phyloP scores from a whole-genome alignment of 2,797 vertebrate genomes.

The Pygocentrus nattereri region DNA sequence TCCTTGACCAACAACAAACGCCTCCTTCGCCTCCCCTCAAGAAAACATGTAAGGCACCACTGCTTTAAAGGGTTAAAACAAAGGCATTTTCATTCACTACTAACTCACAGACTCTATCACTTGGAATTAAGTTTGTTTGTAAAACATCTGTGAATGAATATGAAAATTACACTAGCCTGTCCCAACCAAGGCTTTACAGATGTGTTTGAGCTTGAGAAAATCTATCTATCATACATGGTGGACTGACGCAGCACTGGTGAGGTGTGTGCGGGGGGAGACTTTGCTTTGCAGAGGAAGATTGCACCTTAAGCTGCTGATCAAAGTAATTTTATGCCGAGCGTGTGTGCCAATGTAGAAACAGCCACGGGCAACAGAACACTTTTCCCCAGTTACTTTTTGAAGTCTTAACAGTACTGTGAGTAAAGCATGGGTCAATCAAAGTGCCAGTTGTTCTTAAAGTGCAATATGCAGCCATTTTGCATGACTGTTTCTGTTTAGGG shows the following conservation, averaged over 20 bases:
- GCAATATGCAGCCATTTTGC: not conserved
- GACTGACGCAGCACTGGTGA: not conserved
- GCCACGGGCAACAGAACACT: not conserved
- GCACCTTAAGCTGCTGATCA: conserved; percentile 17
- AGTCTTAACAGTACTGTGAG: conserved; percentile 18
- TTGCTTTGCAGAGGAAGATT: not conserved
- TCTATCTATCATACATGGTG: not conserved
- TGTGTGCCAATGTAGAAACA: conserved; percentile 17
- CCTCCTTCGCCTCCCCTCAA: too few relatives aligned
- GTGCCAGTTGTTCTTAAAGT: not conserved
- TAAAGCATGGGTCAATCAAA: conserved; percentile 4
- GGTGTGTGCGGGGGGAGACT: not conserved
- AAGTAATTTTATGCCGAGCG: conserved; percentile 15
- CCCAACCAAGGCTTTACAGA: not conserved
- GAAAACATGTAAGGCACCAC: too few relatives aligned
- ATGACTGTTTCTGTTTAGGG: not conserved
- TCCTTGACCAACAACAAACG: too few relatives aligned
- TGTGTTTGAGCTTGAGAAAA: conserved; percentile 14
- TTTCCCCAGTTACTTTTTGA: conserved; percentile 26
- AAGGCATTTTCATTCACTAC: not conserved
- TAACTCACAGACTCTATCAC: not conserved
- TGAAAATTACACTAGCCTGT: conserved; percentile 17
- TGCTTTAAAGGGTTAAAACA: not conserved
- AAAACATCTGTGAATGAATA: conserved; percentile 20
- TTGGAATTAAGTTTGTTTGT: conserved; percentile 1